phyloP scores from a whole-genome alignment of 2,888 invertebrate species.

The Blera fallax region DNA sequence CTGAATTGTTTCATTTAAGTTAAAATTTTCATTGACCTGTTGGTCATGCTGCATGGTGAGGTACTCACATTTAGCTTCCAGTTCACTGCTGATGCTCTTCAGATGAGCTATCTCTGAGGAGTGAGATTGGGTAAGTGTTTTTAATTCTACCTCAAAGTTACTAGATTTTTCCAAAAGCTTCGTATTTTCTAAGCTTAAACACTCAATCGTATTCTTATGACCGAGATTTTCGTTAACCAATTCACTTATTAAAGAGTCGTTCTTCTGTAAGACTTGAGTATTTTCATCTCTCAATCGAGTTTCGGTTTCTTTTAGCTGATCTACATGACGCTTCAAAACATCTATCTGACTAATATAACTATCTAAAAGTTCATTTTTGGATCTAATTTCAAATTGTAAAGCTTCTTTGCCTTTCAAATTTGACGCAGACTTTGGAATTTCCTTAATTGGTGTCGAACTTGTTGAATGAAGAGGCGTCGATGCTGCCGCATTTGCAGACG shows the following conservation, averaged over 20 bases:
- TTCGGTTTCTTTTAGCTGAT: conserved; percentile 79
- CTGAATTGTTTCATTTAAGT: conserved; percentile 69
- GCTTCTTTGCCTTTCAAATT: conserved; percentile 83
- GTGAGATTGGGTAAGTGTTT: conserved; percentile 76
- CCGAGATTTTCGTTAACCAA: conserved; percentile 76
- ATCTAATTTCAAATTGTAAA: conserved; percentile 82
- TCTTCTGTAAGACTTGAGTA: conserved; percentile 75
- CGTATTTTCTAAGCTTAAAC: conserved; percentile 74
- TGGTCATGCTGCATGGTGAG: conserved; percentile 73
- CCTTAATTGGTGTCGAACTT: conserved; percentile 79
- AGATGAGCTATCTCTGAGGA: conserved; percentile 75
- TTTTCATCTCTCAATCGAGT: conserved; percentile 77
- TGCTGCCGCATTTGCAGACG: conserved; percentile 75
- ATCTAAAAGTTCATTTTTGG: conserved; percentile 83
- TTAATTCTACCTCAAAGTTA: conserved; percentile 75
- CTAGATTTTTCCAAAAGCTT: conserved; percentile 74
- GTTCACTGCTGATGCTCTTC: conserved; percentile 54
- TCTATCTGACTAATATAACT: conserved; percentile 83
- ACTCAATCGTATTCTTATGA: conserved; percentile 77
- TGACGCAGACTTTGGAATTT: conserved; percentile 80
- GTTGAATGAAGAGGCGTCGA: conserved; percentile 79
- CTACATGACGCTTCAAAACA: conserved; percentile 82
- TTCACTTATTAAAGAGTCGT: conserved; percentile 77
- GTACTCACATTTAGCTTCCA: conserved; percentile 66
- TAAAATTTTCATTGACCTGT: conserved; percentile 71